phyloP scores from a whole-genome alignment of 2,797 vertebrate species.

The Alectoris magna region DNA sequence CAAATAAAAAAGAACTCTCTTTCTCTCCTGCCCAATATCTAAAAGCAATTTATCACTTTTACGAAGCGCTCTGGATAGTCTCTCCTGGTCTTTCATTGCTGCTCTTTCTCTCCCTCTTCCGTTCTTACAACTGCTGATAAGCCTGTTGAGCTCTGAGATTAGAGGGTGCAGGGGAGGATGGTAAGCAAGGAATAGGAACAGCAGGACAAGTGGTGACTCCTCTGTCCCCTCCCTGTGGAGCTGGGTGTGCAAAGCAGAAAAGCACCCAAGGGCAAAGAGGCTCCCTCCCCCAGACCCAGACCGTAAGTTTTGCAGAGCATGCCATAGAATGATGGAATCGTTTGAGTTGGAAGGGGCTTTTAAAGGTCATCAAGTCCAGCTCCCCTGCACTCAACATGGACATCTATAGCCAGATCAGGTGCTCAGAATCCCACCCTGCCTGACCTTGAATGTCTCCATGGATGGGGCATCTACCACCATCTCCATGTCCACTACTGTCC shows the following conservation, averaged over 20 bases:
- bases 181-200: neutral
- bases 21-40: conserved; percentile 76
- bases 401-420: too few relatives aligned
- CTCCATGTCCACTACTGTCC: too few relatives aligned
- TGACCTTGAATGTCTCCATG: too few relatives aligned
- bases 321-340: too few relatives aligned
- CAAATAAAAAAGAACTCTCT: conserved; percentile 54
- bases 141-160: neutral
- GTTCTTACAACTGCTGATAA: neutral
- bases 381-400: too few relatives aligned
- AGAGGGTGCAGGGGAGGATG: neutral
- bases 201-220: neutral
- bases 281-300: neutral
- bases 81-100: conserved; percentile 61
- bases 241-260: neutral
- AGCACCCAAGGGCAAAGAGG: too few relatives aligned
- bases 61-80: conserved; percentile 64
- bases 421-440: too few relatives aligned
- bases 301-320: neutral
- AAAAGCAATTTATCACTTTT: conserved; percentile 81
- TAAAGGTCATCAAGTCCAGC: too few relatives aligned
- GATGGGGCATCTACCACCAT: too few relatives aligned
- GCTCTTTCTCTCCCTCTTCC: neutral
- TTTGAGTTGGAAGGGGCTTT: too few relatives aligned
- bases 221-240: rapidly evolving